Evolutionary conservation across 2,888 invertebrate genomes (phyloP).

Genomic region (Dynastes maya): DNA sequence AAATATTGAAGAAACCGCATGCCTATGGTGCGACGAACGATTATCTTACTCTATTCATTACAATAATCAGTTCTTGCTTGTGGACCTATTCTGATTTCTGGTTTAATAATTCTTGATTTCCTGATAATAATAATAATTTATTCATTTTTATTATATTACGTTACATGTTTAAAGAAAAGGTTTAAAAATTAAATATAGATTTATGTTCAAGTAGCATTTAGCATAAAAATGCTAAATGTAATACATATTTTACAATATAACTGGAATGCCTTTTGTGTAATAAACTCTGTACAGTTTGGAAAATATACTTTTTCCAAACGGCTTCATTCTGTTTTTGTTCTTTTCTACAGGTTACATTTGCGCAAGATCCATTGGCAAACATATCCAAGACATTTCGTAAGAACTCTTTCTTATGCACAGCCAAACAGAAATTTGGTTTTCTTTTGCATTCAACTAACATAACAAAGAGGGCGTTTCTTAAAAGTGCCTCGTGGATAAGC

Average conservation of each 20-base stretch:
- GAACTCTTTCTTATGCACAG: constrained; percentile 56
- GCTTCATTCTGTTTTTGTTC: constrained; percentile 49
- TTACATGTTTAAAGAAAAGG: constrained; percentile 27
- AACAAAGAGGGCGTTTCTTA: constrained; percentile 18
- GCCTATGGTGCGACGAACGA: no score
- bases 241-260: constrained; percentile 52
- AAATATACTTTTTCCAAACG: constrained; percentile 49
- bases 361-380: constrained; percentile 53
- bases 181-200: constrained; percentile 26
- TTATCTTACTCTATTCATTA: no score
- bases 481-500: constrained; percentile 53
- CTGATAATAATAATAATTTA: constrained; percentile 8
- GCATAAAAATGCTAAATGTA: constrained; percentile 49
- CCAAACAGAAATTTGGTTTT: constrained; percentile 58
- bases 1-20: no score
- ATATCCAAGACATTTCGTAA: constrained; percentile 56
- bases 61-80: no score
- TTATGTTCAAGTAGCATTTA: constrained; percentile 46
- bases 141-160: neutral
- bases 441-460: neutral
- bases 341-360: constrained; percentile 33
- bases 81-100: no score
- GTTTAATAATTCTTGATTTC: no score
- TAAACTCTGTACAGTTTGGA: constrained; percentile 55
- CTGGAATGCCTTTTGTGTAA: constrained; percentile 51